phyloP scores from a whole-genome alignment of 2,113 vertebrate genomes.

The Vulpes ferrilata region DNA sequence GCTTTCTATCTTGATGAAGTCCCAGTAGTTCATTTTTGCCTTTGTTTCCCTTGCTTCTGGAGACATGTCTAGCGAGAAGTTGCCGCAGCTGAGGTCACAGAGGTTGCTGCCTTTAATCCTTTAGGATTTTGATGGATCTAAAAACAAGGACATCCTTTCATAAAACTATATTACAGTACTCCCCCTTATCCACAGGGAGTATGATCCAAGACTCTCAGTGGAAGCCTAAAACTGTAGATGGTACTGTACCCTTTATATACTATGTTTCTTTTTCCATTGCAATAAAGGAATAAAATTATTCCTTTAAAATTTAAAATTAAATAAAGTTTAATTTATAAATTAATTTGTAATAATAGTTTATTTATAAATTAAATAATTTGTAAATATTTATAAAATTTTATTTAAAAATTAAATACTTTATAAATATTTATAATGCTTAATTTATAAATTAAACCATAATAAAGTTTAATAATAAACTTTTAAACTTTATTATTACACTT shows the following conservation, averaged over 20 bases:
- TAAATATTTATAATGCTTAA: too few relatives aligned
- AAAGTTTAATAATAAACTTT: too few relatives aligned
- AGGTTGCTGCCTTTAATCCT: not conserved
- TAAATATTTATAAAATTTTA: too few relatives aligned
- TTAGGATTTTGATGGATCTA: not conserved
- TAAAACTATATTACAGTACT: not conserved
- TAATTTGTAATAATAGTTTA: not conserved
- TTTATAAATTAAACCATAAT: not conserved
- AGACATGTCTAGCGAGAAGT: not conserved
- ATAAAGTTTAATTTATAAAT: not conserved
- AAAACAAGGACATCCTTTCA: not conserved
- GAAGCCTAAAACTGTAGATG: not conserved
- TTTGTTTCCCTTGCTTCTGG: not conserved
- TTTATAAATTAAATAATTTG: too few relatives aligned
- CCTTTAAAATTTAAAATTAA: too few relatives aligned
- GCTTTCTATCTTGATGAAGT: too few relatives aligned
- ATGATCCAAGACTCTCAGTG: not conserved
- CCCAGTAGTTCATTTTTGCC: too few relatives aligned
- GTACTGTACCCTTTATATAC: not conserved
- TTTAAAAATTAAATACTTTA: too few relatives aligned
- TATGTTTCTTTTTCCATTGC: not conserved
- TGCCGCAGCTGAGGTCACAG: not conserved
- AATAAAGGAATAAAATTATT: too few relatives aligned
- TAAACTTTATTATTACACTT: too few relatives aligned
- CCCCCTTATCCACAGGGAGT: not conserved